Conservation (phyloP, 2,113 vertebrate species). For the Oncorhynchus kisutch region DNA sequence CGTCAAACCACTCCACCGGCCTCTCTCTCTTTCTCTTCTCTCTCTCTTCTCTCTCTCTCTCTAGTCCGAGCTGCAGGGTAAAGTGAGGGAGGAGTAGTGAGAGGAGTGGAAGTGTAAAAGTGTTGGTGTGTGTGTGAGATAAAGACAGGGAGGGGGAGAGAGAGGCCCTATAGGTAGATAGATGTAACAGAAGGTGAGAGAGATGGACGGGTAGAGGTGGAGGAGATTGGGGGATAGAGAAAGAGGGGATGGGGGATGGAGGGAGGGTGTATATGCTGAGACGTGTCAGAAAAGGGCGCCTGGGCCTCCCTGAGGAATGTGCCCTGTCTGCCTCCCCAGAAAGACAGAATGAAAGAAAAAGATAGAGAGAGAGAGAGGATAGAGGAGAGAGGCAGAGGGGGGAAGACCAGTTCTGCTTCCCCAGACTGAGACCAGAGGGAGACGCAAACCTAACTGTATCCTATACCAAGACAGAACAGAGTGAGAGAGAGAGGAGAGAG, state of each 20-base stretch:
- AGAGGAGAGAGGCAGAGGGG: slow-evolving; percentile 51
- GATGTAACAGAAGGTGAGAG: slow-evolving; percentile 16
- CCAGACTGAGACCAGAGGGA: slow-evolving; percentile 6
- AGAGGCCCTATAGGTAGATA: background rate
- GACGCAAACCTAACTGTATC: too few relatives aligned
- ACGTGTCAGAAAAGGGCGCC: slow-evolving; percentile 79
- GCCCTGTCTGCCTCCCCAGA: slow-evolving; percentile 78
- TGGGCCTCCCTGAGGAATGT: slow-evolving; percentile 82
- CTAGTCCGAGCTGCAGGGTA: background rate
- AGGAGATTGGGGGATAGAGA: slow-evolving; percentile 31
- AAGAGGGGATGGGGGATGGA: slow-evolving; percentile 49
- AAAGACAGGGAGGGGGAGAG: background rate
- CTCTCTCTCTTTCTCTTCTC: slow-evolving; percentile 12
- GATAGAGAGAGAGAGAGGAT: slow-evolving; percentile 27
- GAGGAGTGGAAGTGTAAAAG: background rate
- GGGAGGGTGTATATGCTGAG: slow-evolving; percentile 76
- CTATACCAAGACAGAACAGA: background rate
- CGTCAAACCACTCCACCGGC: slow-evolving; percentile 54
- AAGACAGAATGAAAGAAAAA: slow-evolving; percentile 54
- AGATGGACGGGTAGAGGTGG: slow-evolving; percentile 21
- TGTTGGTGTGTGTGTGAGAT: background rate
- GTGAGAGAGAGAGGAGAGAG: slow-evolving; percentile 42
- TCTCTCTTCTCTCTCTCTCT: slow-evolving; percentile 10
- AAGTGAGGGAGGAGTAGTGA: background rate
- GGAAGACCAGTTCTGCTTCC: slow-evolving; percentile 58